Conservation (phyloP, 2,797 vertebrate genomes). For the Squalus acanthias region DNA sequence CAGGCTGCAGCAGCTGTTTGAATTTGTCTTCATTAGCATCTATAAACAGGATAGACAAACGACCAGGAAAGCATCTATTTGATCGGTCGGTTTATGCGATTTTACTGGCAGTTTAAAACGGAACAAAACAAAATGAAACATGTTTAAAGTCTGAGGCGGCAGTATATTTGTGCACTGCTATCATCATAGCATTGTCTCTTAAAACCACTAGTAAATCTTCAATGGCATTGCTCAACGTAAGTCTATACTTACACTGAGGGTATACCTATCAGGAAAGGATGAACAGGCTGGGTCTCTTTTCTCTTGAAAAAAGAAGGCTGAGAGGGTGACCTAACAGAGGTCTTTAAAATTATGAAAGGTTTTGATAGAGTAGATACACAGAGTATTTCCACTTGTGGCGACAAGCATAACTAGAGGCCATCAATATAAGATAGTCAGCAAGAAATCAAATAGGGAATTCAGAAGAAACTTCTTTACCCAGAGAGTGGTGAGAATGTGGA, state of each 20-base stretch:
- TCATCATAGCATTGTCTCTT: background rate
- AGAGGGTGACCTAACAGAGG: too few species aligned
- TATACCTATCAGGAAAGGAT: too few species aligned
- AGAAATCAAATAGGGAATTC: too few species aligned
- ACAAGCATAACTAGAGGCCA: too few species aligned
- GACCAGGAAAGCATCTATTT: background rate
- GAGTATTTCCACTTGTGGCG: too few species aligned
- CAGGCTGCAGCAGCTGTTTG: constrained; percentile 40
- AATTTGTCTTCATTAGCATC: constrained; percentile 45
- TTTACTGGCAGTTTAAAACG: background rate
- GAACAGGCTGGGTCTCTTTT: too few species aligned
- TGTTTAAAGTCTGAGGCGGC: background rate
- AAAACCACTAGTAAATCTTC: background rate
- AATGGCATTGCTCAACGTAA: background rate
- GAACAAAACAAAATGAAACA: background rate
- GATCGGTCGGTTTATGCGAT: background rate
- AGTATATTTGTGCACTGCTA: background rate
- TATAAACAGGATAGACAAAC: constrained; percentile 38
- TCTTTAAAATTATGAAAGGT: too few species aligned
- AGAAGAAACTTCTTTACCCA: too few species aligned
- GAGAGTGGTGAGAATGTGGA: too few species aligned
- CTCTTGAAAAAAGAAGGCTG: too few species aligned
- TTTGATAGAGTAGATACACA: too few species aligned
- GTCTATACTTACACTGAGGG: background rate
- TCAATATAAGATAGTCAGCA: too few species aligned